Evolutionary conservation across 2,113 vertebrate genomes (phyloP), one percentile per base, ranked within the genome.

Genomic region (Rousettus leschenaultii): DNA sequence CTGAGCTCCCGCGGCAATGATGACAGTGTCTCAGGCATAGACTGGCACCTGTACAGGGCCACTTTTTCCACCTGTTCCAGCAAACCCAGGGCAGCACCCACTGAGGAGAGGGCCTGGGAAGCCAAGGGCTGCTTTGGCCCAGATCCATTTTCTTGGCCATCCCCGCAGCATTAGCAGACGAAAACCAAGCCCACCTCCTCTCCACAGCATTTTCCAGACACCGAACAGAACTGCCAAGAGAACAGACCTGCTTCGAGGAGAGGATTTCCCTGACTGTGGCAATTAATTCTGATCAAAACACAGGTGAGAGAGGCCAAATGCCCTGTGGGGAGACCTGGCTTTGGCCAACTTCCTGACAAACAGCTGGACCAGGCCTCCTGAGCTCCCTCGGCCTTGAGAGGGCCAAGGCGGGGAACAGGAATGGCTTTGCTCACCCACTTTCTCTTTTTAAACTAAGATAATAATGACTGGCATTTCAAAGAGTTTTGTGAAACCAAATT

Each of bases 401-500:
- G 73, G 40, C 38, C 57, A 10, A 4, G 5, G 51, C 0, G 0
- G 79, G 19, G 48, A 74, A 66, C 0, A 15, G 90, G 86, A 63
- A 73, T 13, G 35, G 82, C n/a, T 80, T 55, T 91, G 84, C 43
- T 83, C 43, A 59, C 89, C 48, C 77, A 59, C 24, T 66, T 90
- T 85, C 45, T 71, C 82, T 70, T 63, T 95, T 80, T 43, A 83
- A 68, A 95, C 38, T 59, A 85, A 86, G 86, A 57, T 79, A 78
- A 95, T 55, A 88, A 83, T 40, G 86, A 94, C 40, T 82, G 59
- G 68, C 73, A 79, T 83, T 95, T 96, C 89, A 91, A 93, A 94
- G 73, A 30, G 66, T 59, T 97, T 83, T 93, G 57, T 95, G 83
- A 96, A 94, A 75, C 51, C 74, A 95, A 91, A 93, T 91, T 65